Percentiles rank a stretch among this genome's conserved stretches.
These are phyloP conservation scores for Schizotus pectinicornis DNA, from an alignment of 2,888 invertebrate genomes.

Conservation along the genomic window DNA sequence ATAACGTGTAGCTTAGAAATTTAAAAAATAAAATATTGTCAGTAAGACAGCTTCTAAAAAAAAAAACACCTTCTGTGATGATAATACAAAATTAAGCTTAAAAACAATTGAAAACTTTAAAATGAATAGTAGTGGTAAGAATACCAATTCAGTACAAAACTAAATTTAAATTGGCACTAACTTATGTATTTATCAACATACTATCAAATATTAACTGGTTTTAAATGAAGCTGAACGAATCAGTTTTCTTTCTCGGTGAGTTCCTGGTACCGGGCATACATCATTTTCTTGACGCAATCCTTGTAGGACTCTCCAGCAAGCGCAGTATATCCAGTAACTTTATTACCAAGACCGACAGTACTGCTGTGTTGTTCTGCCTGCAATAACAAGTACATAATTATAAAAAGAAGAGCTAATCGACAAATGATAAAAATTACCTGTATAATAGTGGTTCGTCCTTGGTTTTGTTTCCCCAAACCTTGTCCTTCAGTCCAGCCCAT, in stretches of 20 bases:
- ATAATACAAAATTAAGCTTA: no score
- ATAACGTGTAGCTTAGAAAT: no score
- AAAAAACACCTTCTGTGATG: conserved; percentile 1
- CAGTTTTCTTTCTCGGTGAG: conserved; percentile 67
- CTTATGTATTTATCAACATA: neutral
- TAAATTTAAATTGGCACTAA: conserved; percentile 6
- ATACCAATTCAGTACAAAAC: neutral
- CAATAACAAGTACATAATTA: conserved; percentile 33
- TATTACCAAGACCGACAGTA: conserved; percentile 87
- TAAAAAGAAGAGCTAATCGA: neutral
- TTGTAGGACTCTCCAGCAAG: conserved; percentile 86
- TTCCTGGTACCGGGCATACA: conserved; percentile 87
- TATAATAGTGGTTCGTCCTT: conserved; percentile 91
- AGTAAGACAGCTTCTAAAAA: conserved; percentile 4
- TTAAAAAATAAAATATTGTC: neutral
- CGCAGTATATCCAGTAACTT: conserved; percentile 77
- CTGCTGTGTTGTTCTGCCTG: conserved; percentile 63
- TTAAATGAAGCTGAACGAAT: neutral
- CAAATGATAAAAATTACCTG: conserved; percentile 65
- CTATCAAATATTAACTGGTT: neutral
- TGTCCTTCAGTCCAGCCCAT: conserved; percentile 99
- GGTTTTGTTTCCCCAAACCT: conserved; percentile 92
- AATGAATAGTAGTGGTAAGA: no score
- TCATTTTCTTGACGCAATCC: conserved; percentile 88
- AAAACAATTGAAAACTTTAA: conserved; percentile 16